A percentile compares a stretch with the other conserved stretches of the same genome.
Conservation (phyloP, 2,797 vertebrate species). For the Vipera ursinii region DNA sequence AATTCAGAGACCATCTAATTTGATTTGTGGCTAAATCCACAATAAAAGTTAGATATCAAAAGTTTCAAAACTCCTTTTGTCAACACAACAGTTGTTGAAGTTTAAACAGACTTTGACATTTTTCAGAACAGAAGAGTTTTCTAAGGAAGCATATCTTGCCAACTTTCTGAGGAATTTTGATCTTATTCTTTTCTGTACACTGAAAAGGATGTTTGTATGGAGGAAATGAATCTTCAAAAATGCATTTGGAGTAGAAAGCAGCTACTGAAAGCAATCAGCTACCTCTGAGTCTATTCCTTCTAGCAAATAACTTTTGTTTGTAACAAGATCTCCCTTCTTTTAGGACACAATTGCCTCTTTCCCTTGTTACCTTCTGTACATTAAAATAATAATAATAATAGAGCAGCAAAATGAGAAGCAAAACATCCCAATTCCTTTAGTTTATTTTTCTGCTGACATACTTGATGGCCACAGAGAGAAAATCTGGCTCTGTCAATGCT, state of each 20-base stretch:
- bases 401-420: neutral
- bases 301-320: neutral
- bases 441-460: constrained; percentile 42
- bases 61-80: neutral
- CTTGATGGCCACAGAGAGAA: constrained; percentile 31
- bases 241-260: neutral
- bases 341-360: neutral
- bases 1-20: neutral
- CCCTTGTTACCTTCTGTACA: neutral
- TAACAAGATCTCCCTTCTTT: neutral
- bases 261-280: neutral
- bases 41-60: neutral
- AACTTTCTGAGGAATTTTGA: neutral
- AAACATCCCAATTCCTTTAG: constrained; percentile 30
- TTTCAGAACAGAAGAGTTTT: neutral
- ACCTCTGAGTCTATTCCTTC: neutral
- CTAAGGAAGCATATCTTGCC: neutral
- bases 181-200: neutral
- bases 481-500: constrained; percentile 51
- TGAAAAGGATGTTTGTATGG: neutral
- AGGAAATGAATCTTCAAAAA: neutral
- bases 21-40: neutral
- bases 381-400: neutral
- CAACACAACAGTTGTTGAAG: neutral
- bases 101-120: neutral